Conservation (phyloP, 2,113 vertebrate species). For the Lophius piscatorius region DNA sequence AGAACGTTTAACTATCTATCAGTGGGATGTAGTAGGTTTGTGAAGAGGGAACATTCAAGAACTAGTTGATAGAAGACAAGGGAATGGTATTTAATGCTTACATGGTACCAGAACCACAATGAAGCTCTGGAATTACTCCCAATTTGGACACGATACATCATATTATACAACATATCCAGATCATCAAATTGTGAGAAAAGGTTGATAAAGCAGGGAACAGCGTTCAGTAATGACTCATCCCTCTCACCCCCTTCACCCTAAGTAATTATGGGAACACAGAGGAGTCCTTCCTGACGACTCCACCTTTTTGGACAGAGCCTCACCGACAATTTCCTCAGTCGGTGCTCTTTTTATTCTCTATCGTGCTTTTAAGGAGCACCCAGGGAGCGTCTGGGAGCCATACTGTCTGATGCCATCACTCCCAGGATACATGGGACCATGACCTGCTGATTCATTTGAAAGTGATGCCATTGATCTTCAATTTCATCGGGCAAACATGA, state of each 20-base stretch:
- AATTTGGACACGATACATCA: neutral
- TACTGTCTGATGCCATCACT: slow-evolving; percentile 37
- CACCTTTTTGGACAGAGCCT: slow-evolving; percentile 17
- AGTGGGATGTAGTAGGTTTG: neutral
- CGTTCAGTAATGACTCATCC: slow-evolving; percentile 23
- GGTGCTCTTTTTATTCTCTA: slow-evolving; percentile 36
- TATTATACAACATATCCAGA: neutral
- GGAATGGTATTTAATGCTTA: slow-evolving; percentile 6
- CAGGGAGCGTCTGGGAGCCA: slow-evolving; percentile 23
- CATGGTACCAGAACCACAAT: slow-evolving; percentile 7
- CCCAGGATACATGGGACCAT: slow-evolving; percentile 44
- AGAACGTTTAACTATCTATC: neutral
- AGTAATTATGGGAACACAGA: slow-evolving; percentile 18
- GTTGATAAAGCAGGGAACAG: slow-evolving; percentile 7
- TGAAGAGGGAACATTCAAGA: neutral
- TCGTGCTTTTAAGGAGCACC: slow-evolving; percentile 27
- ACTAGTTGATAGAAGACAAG: neutral
- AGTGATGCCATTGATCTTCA: slow-evolving; percentile 31
- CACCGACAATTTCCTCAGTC: no score
- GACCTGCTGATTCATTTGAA: slow-evolving; percentile 58
- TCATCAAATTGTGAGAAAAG: slow-evolving; percentile 15
- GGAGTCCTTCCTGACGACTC: slow-evolving; percentile 24
- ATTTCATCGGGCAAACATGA: slow-evolving; percentile 41
- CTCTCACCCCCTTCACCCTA: slow-evolving; percentile 15
- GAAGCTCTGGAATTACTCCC: slow-evolving; percentile 25